These are phyloP conservation scores for Montifringilla adamsi DNA, from an alignment of 2,113 vertebrate genomes.

Conservation along the genomic window DNA sequence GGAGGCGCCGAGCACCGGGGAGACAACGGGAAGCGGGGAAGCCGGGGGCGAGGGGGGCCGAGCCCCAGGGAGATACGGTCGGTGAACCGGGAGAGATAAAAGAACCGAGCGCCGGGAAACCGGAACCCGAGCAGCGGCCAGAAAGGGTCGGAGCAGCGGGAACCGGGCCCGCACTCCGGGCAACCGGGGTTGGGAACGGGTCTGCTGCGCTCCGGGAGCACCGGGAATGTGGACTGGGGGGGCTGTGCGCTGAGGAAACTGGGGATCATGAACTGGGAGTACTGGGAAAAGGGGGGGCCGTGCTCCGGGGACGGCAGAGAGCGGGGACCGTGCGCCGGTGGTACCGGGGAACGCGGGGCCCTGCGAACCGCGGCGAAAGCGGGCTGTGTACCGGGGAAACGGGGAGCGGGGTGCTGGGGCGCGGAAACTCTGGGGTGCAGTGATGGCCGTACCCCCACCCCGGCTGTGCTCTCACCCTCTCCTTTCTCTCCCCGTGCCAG, in stretches of 20 bases:
- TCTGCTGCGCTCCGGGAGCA: not conserved
- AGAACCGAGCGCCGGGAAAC: not conserved
- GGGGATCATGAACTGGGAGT: not conserved
- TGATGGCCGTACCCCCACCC: too few species aligned
- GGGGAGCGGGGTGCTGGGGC: not conserved
- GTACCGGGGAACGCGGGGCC: not conserved
- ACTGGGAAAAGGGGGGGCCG: not conserved
- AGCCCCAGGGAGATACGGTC: not conserved
- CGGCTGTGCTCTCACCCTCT: not conserved
- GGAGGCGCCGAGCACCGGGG: not conserved
- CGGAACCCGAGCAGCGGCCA: not conserved
- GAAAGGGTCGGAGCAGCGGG: not conserved
- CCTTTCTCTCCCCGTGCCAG: conserved; percentile 30
- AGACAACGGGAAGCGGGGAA: not conserved
- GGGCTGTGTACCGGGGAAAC: not conserved
- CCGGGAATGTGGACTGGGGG: not conserved
- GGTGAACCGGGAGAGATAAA: not conserved
- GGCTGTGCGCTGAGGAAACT: not conserved
- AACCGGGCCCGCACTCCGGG: not conserved
- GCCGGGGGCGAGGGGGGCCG: not conserved
- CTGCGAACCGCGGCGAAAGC: not conserved
- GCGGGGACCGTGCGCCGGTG: not conserved
- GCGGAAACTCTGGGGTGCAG: not conserved
- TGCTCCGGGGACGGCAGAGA: not conserved
- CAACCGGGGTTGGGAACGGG: not conserved